Percentiles rank a stretch among this genome's conserved stretches.
Evolutionary conservation across 2,797 vertebrate genomes (phyloP).

Genomic region (Aselliscus stoliczkanus): DNA sequence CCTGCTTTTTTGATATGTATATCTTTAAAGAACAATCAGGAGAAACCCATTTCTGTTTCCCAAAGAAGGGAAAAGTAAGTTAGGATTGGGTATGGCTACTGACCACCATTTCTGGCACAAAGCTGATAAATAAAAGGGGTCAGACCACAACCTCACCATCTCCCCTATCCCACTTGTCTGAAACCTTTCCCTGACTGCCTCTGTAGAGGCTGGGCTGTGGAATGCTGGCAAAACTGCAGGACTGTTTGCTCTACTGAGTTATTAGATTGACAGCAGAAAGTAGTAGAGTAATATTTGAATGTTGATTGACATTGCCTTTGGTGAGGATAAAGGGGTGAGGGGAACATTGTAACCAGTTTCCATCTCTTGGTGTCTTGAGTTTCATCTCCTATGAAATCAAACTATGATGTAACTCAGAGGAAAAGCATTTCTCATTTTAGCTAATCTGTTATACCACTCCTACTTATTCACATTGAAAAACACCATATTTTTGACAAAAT

Average conservation of each 20-base stretch:
- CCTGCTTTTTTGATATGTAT: not conserved
- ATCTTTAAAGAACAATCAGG: not conserved
- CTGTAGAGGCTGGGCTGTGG: not conserved
- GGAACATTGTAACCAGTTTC: not conserved
- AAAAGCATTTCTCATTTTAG: not conserved
- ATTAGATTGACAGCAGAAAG: not conserved
- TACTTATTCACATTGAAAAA: not conserved
- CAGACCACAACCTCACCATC: not conserved
- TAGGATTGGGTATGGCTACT: not conserved
- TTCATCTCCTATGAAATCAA: not conserved
- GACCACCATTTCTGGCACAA: not conserved
- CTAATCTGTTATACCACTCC: not conserved
- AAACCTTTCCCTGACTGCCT: not conserved
- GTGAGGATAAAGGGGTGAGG: not conserved
- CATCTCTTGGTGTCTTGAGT: not conserved
- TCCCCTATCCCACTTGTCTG: not conserved
- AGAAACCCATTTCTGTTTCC: slow-evolving; percentile 4
- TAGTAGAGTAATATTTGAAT: not conserved
- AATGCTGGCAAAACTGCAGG: not conserved
- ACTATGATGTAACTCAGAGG: not conserved
- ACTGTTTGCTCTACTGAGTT: not conserved
- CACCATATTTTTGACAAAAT: slow-evolving; percentile 17
- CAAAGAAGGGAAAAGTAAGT: not conserved
- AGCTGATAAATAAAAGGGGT: not conserved
- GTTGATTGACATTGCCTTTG: not conserved